Base-by-base conservation (phyloP, 1,140 invertebrate species). In the Heliothis subflexa region DNA sequence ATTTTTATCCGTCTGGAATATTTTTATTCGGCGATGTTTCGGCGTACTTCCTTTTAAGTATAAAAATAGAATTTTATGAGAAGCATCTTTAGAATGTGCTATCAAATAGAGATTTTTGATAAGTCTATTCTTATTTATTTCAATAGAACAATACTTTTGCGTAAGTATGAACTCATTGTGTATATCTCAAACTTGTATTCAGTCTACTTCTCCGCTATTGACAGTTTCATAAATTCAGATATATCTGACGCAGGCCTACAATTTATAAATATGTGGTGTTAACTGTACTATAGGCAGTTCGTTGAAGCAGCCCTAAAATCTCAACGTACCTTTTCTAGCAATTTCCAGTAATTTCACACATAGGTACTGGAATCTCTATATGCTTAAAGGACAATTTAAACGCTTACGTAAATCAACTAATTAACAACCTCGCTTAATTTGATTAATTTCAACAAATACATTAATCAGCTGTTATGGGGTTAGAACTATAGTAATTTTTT, bases 1-100 rank as follows among this genome's bases (percentile, higher is more conserved):
- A 88, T 85, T 87, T 85, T 85, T 85, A 84, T 89, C 81, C 78
- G 77, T 81, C 73, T 82, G 73, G 61, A 80, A 81, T 78, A 81
- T 81, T 86, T 82, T 76, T 76, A 76, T 76, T 77, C 62, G 28
- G 16, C 50, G 28, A 18, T 28, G 10, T 76, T 76, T 18, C 61
- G 47, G 45, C 25, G 50, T 54, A 57, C 57, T 52, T 61, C 10
- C 47, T 61, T 75, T 66, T 45, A 68, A 50, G 13, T 52, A 21
- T 66, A 55, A 68, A 45, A 55, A 45, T 54, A 25, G 11, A 40
- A 66, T 75, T 47, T 73, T 73, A 49, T 47, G 21, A 59, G 13
- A 59, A 13, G 25, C 25, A 33, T 62, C 7, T 45, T 45, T 62
- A 33, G 14, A 45, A 62, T 40, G 61, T 40, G 61, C 61, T 33